Evolutionary conservation across 2,797 vertebrate species (phyloP), one percentile per base, ranked within the genome.

Genomic region (Morelia viridis): DNA sequence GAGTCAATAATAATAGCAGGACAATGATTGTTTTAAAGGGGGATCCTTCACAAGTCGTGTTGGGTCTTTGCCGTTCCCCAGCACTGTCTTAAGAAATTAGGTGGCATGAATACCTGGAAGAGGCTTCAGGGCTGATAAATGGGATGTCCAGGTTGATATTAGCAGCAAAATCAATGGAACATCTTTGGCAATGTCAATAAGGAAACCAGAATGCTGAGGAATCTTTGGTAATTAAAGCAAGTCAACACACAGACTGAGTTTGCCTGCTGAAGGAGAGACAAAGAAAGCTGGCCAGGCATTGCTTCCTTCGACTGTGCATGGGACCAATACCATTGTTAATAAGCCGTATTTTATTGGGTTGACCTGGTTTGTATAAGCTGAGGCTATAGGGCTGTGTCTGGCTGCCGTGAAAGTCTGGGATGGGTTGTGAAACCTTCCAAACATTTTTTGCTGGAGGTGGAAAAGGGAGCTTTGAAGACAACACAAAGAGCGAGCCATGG

Each of bases 11-110:
- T 92, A 94, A 96, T 92, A 94, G 91, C 31, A 0, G 91, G 92
- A 93, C 94, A 95, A 93, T 87, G 58, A 91, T 92, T 91, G 94
- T 94, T 95, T 96, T 95, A 95, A 96, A 95, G 94, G 94, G 94
- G 92, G 61, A 93, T 94, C 92, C 94, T 95, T 96, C 94, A 95
- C 84, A 26, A n/a, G 68, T 24, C 4, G 1, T 22, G 71, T 35
- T 46, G 46, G 71, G 19, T 19, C 71, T 80, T 76, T 41, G 3
- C 17, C 19, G 3, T 10, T 22, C 7, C 31, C 17, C 68, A 41
- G 8, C 7, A 8, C 7, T 41, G 17, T 41, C 68, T 76, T 9
- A 35, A 76, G 68, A 76, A 76, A 76, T 1, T 17, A 41, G 15
- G 31, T 19, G 9, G 68, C 7, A 9, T 35, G 9, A 22, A 76